Evolutionary conservation across 2,888 invertebrate genomes (phyloP).

Genomic region (Clunio marinus): DNA sequence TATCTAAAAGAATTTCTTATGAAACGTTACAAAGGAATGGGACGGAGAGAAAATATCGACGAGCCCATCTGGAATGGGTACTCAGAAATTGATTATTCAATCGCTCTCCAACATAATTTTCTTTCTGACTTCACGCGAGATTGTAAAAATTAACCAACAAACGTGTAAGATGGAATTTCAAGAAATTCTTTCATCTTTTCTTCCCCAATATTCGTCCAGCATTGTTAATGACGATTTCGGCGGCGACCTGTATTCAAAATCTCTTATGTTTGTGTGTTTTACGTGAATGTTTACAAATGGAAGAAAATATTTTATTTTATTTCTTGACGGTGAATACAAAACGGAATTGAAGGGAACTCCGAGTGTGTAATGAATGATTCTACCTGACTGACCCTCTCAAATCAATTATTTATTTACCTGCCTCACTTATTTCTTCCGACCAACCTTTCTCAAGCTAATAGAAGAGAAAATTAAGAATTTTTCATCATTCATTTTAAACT

Average conservation of each 20-base stretch:
- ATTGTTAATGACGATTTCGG: neutral
- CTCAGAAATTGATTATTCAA: constrained; percentile 3
- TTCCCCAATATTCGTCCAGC: no score
- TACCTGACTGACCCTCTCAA: constrained; percentile 13
- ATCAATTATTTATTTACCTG: constrained; percentile 24
- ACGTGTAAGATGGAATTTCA: constrained; percentile 25
- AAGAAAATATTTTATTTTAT: neutral
- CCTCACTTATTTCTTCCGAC: neutral
- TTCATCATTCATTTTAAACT: neutral
- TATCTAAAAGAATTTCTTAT: neutral
- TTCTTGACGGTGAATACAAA: neutral
- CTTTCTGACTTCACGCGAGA: neutral
- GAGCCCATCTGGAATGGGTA: constrained; percentile 17
- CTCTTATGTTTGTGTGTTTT: neutral
- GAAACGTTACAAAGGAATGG: neutral
- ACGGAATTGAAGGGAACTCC: constrained; percentile 10
- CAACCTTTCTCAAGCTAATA: neutral
- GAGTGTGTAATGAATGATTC: neutral
- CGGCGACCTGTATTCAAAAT: neutral
- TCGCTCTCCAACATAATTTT: neutral
- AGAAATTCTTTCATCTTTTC: constrained; percentile 12
- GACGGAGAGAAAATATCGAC: neutral
- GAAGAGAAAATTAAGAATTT: neutral
- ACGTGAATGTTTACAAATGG: neutral
- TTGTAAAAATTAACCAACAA: neutral